Evolutionary conservation across 2,888 invertebrate species (phyloP).

Genomic region (Dinocampus coccinellae): DNA sequence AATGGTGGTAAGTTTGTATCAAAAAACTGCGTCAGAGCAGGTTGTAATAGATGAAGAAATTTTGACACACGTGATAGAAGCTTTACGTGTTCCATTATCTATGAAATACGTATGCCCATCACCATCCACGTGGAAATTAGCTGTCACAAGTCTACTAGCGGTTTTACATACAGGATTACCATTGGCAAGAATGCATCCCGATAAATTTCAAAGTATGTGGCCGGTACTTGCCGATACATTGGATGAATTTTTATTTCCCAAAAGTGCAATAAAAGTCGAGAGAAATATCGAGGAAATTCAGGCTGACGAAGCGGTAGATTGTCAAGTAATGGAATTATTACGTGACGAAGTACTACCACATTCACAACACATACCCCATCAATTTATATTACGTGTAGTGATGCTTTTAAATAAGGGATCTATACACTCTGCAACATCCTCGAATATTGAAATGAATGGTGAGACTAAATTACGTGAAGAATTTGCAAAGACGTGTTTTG

Average conservation of each 20-base stretch:
- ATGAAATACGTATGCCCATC: conserved; percentile 87
- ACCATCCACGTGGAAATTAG: conserved; percentile 85
- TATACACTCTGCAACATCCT: conserved; percentile 81
- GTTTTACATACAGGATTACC: conserved; percentile 89
- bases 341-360: conserved; percentile 86
- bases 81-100: conserved; percentile 80
- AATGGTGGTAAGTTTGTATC: conserved; percentile 82
- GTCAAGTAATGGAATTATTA: conserved; percentile 84
- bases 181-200: conserved; percentile 83
- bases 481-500: conserved; percentile 96
- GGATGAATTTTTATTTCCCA: conserved; percentile 93
- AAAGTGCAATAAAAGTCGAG: conserved; percentile 75
- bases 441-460: conserved; percentile 69
- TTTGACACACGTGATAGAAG: conserved; percentile 78
- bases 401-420: conserved; percentile 88
- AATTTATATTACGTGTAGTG: conserved; percentile 86
- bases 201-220: conserved; percentile 86
- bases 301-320: conserved; percentile 85
- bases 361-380: conserved; percentile 82
- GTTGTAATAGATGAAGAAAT: conserved; percentile 81
- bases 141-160: conserved; percentile 81
- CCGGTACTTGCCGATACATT: conserved; percentile 85
- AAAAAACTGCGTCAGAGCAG: conserved; percentile 78
- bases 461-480: conserved; percentile 85
- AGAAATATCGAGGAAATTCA: conserved; percentile 72